These are phyloP conservation scores for Eudasyphora cyanicolor DNA, from an alignment of 2,888 invertebrate genomes.

Conservation along the genomic window DNA sequence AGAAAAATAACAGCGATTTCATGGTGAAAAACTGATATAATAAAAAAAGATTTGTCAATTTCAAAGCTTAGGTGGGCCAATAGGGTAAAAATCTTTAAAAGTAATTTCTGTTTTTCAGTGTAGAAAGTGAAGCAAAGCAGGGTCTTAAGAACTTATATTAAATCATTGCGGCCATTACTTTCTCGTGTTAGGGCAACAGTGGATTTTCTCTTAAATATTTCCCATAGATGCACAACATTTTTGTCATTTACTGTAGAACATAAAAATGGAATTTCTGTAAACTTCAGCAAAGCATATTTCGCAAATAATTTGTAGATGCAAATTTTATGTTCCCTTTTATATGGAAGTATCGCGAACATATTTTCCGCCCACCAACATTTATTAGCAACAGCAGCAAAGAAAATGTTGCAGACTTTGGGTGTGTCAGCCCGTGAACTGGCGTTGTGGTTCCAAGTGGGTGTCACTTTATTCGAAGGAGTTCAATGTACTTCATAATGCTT, in stretches of 20 bases:
- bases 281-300: neutral
- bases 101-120: too few species aligned
- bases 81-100: too few species aligned
- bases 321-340: neutral
- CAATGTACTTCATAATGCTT: constrained; percentile 41
- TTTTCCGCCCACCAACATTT: neutral
- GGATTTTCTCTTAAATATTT: neutral
- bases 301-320: constrained; percentile 8
- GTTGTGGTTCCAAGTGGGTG: constrained; percentile 49
- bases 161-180: too few species aligned
- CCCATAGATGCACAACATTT: neutral
- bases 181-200: too few species aligned
- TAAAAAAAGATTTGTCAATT: too few species aligned
- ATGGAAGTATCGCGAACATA: neutral
- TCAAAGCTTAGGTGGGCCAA: too few species aligned
- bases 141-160: too few species aligned
- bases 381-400: neutral
- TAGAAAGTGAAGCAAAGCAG: too few species aligned
- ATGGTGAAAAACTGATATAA: too few species aligned
- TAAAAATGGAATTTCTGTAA: neutral
- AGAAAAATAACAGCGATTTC: too few species aligned
- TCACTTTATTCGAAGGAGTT: constrained; percentile 44
- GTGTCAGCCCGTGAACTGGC: neutral
- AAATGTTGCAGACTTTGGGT: neutral
- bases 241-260: neutral